Conservation (phyloP, 2,113 vertebrate genomes). For the Varanus salvator region DNA sequence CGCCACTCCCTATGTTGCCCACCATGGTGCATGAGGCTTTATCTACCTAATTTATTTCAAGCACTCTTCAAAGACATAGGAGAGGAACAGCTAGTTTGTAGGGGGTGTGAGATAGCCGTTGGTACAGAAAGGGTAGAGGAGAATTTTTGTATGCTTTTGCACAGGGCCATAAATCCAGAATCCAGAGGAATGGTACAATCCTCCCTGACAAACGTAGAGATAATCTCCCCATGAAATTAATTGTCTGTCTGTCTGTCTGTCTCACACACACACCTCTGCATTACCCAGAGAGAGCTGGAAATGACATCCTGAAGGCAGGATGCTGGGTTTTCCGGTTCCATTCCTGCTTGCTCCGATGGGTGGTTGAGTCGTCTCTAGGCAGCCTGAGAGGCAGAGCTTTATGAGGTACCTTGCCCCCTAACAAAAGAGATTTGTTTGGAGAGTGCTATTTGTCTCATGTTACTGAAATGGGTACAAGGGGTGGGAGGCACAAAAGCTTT, state of each 20-base stretch:
- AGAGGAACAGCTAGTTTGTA: not conserved
- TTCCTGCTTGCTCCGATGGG: not conserved
- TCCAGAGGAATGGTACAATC: not conserved
- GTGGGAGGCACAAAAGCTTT: conserved; percentile 30
- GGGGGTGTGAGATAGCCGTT: not conserved
- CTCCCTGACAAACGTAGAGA: not conserved
- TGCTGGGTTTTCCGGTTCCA: not conserved
- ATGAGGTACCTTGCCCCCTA: not conserved
- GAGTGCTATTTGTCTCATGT: conserved; percentile 6
- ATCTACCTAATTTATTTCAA: not conserved
- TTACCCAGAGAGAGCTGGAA: not conserved
- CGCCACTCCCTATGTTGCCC: not conserved
- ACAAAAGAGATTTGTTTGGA: conserved; percentile 26
- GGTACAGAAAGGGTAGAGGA: not conserved
- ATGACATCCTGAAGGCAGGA: not conserved
- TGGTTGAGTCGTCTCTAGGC: conserved; percentile 1
- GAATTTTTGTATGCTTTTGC: not conserved
- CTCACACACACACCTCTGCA: not conserved
- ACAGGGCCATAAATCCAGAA: not conserved
- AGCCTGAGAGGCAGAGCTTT: not conserved
- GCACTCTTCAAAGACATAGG: not conserved
- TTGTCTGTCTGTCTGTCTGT: too few species aligned
- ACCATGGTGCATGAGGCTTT: too few species aligned
- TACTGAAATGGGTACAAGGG: conserved; percentile 27
- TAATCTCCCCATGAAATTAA: not conserved